A percentile compares a stretch with the other conserved stretches of the same genome.
phyloP scores from a whole-genome alignment of 2,888 invertebrate species.

The Malthinus seriepunctatus region DNA sequence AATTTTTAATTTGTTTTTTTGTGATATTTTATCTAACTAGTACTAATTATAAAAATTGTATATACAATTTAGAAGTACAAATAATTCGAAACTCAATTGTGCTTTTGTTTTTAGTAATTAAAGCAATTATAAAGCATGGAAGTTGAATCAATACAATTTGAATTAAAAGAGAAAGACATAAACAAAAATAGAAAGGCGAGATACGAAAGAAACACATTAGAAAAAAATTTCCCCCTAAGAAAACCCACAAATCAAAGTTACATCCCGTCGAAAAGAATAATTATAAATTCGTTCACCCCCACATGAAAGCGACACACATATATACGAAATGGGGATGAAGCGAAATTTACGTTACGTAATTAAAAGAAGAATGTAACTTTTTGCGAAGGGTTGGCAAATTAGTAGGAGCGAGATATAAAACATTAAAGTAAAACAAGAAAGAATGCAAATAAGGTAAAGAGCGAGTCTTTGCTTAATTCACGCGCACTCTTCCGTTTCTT shows the following conservation, averaged over 20 bases:
- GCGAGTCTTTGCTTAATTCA: constrained; percentile 56
- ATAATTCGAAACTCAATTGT: constrained; percentile 16
- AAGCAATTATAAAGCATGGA: constrained; percentile 47
- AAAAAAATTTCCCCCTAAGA: constrained; percentile 27
- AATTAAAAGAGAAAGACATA: constrained; percentile 21
- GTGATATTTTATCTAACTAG: too few relatives aligned
- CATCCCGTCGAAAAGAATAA: constrained; percentile 41
- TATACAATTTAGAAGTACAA: too few relatives aligned
- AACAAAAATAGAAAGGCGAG: constrained; percentile 14
- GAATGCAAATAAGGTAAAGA: constrained; percentile 55
- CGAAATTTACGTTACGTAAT: constrained; percentile 22
- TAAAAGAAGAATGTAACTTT: constrained; percentile 15
- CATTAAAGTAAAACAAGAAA: constrained; percentile 43
- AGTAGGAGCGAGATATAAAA: constrained; percentile 33
- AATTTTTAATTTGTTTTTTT: too few relatives aligned
- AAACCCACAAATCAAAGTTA: constrained; percentile 37
- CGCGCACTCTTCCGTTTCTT: constrained; percentile 57
- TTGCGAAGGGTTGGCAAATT: constrained; percentile 18
- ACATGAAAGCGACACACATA: constrained; percentile 34
- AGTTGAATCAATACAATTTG: constrained; percentile 41
- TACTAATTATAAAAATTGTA: too few relatives aligned
- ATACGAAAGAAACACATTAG: constrained; percentile 26
- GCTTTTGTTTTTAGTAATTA: constrained; percentile 47
- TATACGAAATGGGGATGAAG: constrained; percentile 20
- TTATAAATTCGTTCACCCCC: constrained; percentile 45